Conservation (phyloP, 2,113 vertebrate species). For the Odocoileus virginianus region DNA sequence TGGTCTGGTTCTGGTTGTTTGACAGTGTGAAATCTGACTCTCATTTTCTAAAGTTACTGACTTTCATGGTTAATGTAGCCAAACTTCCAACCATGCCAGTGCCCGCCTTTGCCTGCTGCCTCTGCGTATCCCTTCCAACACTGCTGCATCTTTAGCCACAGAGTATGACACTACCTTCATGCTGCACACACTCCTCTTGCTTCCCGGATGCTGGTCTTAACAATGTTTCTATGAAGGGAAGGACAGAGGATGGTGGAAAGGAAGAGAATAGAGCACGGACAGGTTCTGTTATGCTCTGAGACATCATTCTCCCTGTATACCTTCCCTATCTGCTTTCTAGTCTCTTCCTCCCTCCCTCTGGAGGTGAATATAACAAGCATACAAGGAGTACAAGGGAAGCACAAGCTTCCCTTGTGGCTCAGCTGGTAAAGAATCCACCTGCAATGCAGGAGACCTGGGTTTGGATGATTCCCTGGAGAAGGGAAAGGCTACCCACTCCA, state of each 20-base stretch:
- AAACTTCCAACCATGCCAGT: not conserved
- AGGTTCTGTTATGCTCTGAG: not conserved
- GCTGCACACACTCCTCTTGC: not conserved
- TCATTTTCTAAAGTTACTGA: not conserved
- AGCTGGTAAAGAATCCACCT: not conserved
- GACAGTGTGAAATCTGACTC: not conserved
- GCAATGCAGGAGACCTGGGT: not conserved
- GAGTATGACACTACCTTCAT: not conserved
- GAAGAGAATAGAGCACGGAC: not conserved
- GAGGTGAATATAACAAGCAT: not conserved
- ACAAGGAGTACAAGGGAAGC: not conserved
- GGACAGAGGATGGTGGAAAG: not conserved
- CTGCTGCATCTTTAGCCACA: not conserved
- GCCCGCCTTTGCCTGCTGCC: not conserved
- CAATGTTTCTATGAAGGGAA: not conserved
- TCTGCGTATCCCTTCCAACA: not conserved
- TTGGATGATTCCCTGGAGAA: not conserved
- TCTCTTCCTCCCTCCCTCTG: not conserved
- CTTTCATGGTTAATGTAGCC: not conserved
- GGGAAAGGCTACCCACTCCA: not conserved
- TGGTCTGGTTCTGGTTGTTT: conserved; percentile 82
- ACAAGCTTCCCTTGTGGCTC: not conserved
- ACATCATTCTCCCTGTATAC: not conserved
- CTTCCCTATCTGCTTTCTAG: not conserved
- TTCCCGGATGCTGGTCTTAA: not conserved